These are phyloP conservation scores for Darevskia mixta DNA, from an alignment of 2,797 vertebrate genomes.

Conservation along the genomic window DNA sequence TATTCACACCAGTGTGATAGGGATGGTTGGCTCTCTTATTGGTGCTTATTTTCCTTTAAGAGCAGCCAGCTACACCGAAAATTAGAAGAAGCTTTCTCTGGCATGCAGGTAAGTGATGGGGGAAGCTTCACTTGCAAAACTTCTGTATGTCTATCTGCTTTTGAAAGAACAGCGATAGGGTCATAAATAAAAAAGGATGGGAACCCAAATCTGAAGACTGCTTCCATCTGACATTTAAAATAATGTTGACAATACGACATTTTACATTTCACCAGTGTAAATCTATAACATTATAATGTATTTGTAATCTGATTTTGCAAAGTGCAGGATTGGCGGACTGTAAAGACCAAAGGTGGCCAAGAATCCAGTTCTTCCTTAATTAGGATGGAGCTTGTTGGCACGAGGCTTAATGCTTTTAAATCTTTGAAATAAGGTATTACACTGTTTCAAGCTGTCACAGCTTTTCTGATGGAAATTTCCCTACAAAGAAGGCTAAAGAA, in stretches of 20 bases:
- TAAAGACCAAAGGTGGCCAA: neutral
- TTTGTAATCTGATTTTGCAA: neutral
- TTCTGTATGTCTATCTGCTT: neutral
- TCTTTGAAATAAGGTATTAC: neutral
- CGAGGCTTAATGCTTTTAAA: neutral
- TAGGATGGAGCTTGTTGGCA: neutral
- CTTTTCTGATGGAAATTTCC: constrained; percentile 18
- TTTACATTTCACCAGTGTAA: neutral
- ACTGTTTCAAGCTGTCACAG: neutral
- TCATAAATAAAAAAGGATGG: neutral
- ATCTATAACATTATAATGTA: neutral
- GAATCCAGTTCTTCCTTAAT: neutral
- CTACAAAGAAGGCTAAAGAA: neutral
- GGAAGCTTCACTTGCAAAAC: neutral
- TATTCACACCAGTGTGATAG: too few species aligned
- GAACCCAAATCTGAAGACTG: neutral
- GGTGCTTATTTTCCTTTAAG: neutral
- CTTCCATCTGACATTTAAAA: neutral
- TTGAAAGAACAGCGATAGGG: neutral
- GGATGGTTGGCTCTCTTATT: too few species aligned
- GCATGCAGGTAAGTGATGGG: neutral
- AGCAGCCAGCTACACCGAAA: neutral
- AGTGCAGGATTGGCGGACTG: neutral
- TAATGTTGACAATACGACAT: neutral
- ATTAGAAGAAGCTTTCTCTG: neutral